Conservation (phyloP, 2,113 vertebrate species). For the Syngnathus typhle region DNA sequence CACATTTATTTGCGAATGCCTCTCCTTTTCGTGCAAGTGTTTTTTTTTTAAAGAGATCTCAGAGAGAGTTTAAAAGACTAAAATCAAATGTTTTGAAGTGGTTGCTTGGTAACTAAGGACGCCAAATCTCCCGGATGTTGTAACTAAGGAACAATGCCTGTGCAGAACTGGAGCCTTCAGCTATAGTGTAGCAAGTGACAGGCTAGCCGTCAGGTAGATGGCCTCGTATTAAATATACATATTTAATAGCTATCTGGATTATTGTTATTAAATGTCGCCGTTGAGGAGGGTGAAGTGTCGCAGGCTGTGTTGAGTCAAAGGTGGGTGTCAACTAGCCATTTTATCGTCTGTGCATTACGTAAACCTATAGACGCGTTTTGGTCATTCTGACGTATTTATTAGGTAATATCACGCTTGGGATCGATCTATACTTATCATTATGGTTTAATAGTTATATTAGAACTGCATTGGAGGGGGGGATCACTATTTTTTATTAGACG, state of each 20-base stretch:
- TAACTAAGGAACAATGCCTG: slow-evolving; percentile 37
- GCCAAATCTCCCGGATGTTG: slow-evolving; percentile 50
- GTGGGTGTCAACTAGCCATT: slow-evolving; percentile 30
- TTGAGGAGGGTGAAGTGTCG: slow-evolving; percentile 38
- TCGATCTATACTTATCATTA: not conserved
- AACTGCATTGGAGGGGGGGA: not conserved
- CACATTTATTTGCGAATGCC: not conserved
- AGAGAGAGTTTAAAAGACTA: not conserved
- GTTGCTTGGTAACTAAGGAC: slow-evolving; percentile 47
- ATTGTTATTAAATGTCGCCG: slow-evolving; percentile 23
- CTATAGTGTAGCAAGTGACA: slow-evolving; percentile 24
- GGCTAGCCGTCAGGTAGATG: not conserved
- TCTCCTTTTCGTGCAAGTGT: not conserved
- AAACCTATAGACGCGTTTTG: not conserved
- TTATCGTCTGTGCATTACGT: slow-evolving; percentile 14
- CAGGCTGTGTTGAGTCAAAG: slow-evolving; percentile 38
- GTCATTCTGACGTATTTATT: not conserved
- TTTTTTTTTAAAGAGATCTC: not conserved
- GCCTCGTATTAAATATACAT: not conserved
- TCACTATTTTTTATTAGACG: too few relatives aligned
- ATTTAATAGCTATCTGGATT: not conserved
- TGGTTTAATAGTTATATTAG: not conserved
- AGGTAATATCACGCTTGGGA: not conserved
- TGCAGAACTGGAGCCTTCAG: slow-evolving; percentile 20
- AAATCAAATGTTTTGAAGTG: not conserved